Conservation (phyloP, 2,113 vertebrate species). For the Steatornis caripensis region DNA sequence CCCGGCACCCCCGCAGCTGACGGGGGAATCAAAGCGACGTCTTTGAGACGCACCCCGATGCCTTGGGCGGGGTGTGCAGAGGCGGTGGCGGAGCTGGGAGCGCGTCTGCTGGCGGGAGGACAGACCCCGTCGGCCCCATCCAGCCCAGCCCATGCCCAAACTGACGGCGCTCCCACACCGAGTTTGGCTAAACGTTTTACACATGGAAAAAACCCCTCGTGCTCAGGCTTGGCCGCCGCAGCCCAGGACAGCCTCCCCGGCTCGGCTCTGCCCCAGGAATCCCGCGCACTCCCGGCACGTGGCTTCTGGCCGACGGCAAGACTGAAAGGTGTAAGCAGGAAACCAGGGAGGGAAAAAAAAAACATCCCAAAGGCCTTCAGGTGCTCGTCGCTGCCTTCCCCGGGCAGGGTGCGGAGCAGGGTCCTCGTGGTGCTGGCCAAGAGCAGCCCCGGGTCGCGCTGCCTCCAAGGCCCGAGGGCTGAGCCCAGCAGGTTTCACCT, state of each 20-base stretch:
- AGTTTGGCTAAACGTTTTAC: background rate
- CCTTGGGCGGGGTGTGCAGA: background rate
- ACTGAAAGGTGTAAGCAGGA: background rate
- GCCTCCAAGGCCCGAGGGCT: background rate
- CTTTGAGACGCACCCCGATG: background rate
- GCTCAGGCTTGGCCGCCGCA: background rate
- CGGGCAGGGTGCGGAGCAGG: too few species aligned
- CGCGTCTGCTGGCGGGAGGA: background rate
- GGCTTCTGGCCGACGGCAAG: background rate
- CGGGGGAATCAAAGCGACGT: too few species aligned
- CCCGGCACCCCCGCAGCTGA: background rate
- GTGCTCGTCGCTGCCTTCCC: background rate
- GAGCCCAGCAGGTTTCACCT: background rate
- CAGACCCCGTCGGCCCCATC: background rate
- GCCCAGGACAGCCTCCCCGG: background rate
- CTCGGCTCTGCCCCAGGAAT: background rate
- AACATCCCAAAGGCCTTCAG: fast-evolving
- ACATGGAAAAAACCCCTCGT: fast-evolving
- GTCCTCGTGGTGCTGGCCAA: too few species aligned
- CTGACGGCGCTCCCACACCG: fast-evolving
- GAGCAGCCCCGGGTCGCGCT: background rate
- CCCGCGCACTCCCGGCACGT: background rate
- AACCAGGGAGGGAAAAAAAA: background rate
- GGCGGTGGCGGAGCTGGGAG: background rate
- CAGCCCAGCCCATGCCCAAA: background rate